Conservation (phyloP, 2,888 invertebrate species). For the Melanchra persicariae region DNA sequence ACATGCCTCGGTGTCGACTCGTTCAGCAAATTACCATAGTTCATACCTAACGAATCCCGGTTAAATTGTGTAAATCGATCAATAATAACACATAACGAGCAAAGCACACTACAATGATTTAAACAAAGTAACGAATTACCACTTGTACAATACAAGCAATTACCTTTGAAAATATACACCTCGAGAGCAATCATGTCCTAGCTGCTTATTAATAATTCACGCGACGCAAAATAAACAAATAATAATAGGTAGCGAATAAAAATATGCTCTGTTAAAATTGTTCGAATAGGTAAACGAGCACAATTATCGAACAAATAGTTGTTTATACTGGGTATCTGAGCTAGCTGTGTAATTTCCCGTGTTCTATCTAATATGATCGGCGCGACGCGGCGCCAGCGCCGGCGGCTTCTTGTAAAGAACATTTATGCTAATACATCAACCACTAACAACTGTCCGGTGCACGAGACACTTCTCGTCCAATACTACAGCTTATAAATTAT, state of each 20-base stretch:
- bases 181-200: conserved; percentile 65
- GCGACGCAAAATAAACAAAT: conserved; percentile 67
- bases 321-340: conserved; percentile 84
- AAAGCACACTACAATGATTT: conserved; percentile 59
- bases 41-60: conserved; percentile 69
- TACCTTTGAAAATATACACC: conserved; percentile 65
- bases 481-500: conserved; percentile 84
- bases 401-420: conserved; percentile 86
- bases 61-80: conserved; percentile 73
- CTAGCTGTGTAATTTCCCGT: conserved; percentile 87
- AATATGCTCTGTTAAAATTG: conserved; percentile 74
- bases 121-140: conserved; percentile 68
- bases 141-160: conserved; percentile 67
- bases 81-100: conserved; percentile 70
- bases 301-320: conserved; percentile 85
- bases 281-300: conserved; percentile 79
- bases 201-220: conserved; percentile 67
- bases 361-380: conserved; percentile 85
- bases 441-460: conserved; percentile 69
- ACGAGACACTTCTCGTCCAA: conserved; percentile 75
- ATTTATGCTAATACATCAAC: conserved; percentile 85
- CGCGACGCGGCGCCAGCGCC: conserved; percentile 87
- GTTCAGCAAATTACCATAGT: conserved; percentile 78
- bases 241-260: conserved; percentile 70
- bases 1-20: conserved; percentile 67